Percentiles rank a stretch among this genome's conserved stretches.
Evolutionary conservation across 2,888 invertebrate genomes (phyloP).

Genomic region (Andrena flavipes): DNA sequence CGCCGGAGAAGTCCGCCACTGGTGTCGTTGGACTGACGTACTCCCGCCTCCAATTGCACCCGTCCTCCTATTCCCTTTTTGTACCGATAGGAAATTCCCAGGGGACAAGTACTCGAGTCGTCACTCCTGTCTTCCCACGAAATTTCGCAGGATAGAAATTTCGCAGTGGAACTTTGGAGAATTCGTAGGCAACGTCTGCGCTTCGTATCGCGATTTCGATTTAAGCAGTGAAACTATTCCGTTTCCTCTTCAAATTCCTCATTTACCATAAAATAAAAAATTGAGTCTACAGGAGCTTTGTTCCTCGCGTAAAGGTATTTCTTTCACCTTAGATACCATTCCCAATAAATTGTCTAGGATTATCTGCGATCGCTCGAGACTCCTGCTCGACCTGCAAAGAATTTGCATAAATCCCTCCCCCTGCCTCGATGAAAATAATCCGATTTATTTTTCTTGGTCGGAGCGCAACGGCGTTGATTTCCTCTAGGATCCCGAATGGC

Average conservation of each 20-base stretch:
- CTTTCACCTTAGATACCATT: neutral
- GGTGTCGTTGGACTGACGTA: conserved; percentile 79
- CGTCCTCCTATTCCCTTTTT: conserved; percentile 2
- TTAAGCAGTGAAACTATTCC: no score
- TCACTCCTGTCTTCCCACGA: neutral
- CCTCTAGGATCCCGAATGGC: neutral
- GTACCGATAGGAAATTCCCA: conserved; percentile 55
- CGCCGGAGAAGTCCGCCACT: conserved; percentile 76
- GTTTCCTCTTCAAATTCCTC: no score
- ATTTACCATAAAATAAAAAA: no score
- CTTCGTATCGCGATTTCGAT: neutral
- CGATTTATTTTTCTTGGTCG: conserved; percentile 35
- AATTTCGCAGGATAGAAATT: neutral
- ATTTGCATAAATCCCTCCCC: conserved; percentile 1
- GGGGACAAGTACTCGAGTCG: conserved; percentile 35
- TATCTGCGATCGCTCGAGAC: neutral
- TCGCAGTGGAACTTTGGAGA: neutral
- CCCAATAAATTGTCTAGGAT: neutral
- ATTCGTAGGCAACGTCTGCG: conserved; percentile 2
- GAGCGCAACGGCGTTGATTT: neutral
- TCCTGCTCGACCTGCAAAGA: neutral
- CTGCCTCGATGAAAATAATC: neutral
- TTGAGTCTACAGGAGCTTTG: no score
- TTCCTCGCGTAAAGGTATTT: no score
- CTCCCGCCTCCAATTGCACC: conserved; percentile 65